Conservation (phyloP, 2,797 vertebrate species). For the Enteromius viviparus region DNA sequence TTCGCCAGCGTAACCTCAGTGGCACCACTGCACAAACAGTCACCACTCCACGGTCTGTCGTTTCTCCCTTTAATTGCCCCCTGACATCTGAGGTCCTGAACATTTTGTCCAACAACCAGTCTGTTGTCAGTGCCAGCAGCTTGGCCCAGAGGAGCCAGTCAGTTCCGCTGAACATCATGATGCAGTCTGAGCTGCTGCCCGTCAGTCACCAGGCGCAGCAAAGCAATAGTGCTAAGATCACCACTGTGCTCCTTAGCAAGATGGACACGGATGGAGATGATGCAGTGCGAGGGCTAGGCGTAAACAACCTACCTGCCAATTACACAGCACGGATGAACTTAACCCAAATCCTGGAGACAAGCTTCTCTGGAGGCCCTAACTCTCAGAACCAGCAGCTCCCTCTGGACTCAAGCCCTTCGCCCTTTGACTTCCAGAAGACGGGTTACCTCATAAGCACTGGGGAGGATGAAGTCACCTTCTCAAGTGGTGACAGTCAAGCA, state of each 20-base stretch:
- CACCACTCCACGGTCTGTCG: slow-evolving; percentile 81
- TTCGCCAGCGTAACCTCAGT: slow-evolving; percentile 95
- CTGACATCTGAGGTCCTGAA: slow-evolving; percentile 88
- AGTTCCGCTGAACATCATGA: slow-evolving; percentile 96
- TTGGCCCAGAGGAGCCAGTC: slow-evolving; percentile 97
- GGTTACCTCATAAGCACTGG: slow-evolving; percentile 90
- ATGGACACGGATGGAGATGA: slow-evolving; percentile 95
- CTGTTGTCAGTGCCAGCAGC: slow-evolving; percentile 85
- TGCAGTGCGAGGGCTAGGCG: slow-evolving; percentile 91
- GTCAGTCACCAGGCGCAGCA: slow-evolving; percentile 81
- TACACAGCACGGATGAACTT: slow-evolving; percentile 99
- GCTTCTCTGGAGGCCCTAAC: slow-evolving; percentile 82
- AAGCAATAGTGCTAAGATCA: slow-evolving; percentile 91
- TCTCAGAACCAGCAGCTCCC: slow-evolving; percentile 68
- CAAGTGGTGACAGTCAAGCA: slow-evolving; percentile 90
- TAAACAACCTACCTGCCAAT: slow-evolving; percentile 97
- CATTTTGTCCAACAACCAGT: slow-evolving; percentile 85
- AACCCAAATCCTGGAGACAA: slow-evolving; percentile 96
- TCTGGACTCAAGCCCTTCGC: slow-evolving; percentile 88
- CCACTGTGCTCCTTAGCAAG: slow-evolving; percentile 95
- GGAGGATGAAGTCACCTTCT: slow-evolving; percentile 87
- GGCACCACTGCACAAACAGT: slow-evolving; percentile 85
- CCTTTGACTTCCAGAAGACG: slow-evolving; percentile 95
- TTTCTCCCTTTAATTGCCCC: slow-evolving; percentile 89
- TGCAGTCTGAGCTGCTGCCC: slow-evolving; percentile 93